These are phyloP conservation scores for Triplophysa siluroides DNA, from an alignment of 2,113 vertebrate genomes.

Conservation along the genomic window DNA sequence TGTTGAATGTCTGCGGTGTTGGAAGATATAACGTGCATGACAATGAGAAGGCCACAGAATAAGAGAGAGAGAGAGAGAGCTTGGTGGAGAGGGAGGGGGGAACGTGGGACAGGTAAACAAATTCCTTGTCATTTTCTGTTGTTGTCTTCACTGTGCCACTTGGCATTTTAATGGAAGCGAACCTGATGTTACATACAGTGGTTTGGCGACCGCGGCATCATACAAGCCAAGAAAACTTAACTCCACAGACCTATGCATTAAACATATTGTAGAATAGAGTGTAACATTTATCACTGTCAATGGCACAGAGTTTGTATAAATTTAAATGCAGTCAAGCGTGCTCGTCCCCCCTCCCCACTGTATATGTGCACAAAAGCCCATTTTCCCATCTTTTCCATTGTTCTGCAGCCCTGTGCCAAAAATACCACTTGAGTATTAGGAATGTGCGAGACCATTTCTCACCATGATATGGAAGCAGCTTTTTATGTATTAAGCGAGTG, in stretches of 20 bases:
- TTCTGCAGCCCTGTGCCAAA: conserved; percentile 79
- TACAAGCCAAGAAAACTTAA: conserved; percentile 82
- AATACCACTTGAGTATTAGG: conserved; percentile 77
- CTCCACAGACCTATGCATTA: conserved; percentile 92
- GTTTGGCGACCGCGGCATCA: conserved; percentile 74
- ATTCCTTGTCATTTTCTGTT: conserved; percentile 77
- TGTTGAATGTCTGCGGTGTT: not conserved
- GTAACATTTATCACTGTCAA: conserved; percentile 99
- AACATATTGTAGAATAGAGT: conserved; percentile 99
- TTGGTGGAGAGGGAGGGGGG: conserved; percentile 60
- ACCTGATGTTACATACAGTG: conserved; percentile 78
- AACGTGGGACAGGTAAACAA: conserved; percentile 78
- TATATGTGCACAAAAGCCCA: conserved; percentile 79
- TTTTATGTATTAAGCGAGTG: conserved; percentile 61
- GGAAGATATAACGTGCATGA: conserved; percentile 30
- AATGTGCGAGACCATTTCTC: conserved; percentile 62
- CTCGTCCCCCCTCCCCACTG: conserved; percentile 72
- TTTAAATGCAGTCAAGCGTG: conserved; percentile 99
- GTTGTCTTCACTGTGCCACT: conserved; percentile 80
- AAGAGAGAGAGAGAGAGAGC: conserved; percentile 1
- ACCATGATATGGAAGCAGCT: conserved; percentile 69
- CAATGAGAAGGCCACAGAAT: conserved; percentile 39
- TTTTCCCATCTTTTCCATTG: conserved; percentile 80
- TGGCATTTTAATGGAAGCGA: conserved; percentile 82
- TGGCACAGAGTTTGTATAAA: conserved; percentile 99